Percentiles rank a stretch among this genome's conserved stretches.
phyloP scores from a whole-genome alignment of 2,113 vertebrate genomes.

The Pedetes capensis region DNA sequence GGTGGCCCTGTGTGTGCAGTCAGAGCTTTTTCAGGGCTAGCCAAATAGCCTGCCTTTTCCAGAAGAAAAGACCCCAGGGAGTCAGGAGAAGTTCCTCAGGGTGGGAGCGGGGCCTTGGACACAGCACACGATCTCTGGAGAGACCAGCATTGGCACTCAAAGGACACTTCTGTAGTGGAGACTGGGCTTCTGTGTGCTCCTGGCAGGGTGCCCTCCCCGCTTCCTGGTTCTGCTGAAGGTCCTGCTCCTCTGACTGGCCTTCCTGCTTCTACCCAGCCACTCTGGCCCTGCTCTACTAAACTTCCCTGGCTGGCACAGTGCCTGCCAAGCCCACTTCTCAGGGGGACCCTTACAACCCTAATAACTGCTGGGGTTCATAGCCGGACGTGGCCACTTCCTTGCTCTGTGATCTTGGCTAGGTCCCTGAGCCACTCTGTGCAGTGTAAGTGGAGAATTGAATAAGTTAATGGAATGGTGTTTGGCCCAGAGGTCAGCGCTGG shows the following conservation, averaged over 20 bases:
- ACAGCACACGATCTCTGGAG: too few species aligned
- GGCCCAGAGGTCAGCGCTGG: background rate
- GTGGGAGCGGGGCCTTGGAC: too few species aligned
- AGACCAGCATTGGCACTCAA: too few species aligned
- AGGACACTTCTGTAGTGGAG: too few species aligned
- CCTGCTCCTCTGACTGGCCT: background rate
- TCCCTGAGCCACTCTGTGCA: background rate
- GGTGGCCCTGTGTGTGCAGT: background rate
- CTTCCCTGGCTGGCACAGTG: background rate
- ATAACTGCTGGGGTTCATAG: background rate
- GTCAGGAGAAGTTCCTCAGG: too few species aligned
- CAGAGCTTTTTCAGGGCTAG: background rate
- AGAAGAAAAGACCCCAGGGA: too few species aligned
- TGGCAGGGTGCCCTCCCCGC: accelerated
- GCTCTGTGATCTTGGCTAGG: background rate
- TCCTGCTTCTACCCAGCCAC: background rate
- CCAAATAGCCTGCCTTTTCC: too few species aligned
- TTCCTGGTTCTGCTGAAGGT: background rate
- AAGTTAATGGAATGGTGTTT: background rate
- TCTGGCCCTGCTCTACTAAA: background rate
- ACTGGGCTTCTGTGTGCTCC: too few species aligned
- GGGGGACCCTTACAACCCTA: background rate
- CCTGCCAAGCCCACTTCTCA: background rate
- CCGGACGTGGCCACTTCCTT: background rate
- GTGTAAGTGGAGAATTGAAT: background rate